phyloP scores from a whole-genome alignment of 35 echinoderm and acorn worm species.

The Ptychodera flava region DNA sequence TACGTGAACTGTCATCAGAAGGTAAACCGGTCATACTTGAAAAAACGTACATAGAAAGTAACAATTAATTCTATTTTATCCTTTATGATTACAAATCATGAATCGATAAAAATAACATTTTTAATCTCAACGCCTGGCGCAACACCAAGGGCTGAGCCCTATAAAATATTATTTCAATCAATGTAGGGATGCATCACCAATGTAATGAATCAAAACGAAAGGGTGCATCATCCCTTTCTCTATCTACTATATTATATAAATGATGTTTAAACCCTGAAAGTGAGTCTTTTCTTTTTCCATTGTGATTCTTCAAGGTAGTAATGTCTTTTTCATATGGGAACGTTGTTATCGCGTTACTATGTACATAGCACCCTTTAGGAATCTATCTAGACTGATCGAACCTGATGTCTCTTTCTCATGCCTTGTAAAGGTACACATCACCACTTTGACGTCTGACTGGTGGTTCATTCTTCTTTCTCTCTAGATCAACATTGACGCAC shows the following conservation, averaged over 20 bases:
- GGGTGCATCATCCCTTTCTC: neutral
- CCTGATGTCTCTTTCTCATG: constrained; percentile 17
- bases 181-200: neutral
- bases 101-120: no score
- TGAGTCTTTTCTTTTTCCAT: neutral
- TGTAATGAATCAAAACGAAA: neutral
- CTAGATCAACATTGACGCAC: no score
- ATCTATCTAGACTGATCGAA: constrained; percentile 21
- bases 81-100: no score
- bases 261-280: neutral
- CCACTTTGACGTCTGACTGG: neutral
- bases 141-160: no score
- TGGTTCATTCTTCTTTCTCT: no score
- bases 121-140: no score
- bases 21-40: no score
- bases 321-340: neutral
- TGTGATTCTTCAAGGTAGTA: neutral
- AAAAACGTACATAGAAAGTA: no score
- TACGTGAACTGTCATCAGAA: no score
- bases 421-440: constrained; percentile 5
- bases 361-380: constrained; percentile 5
- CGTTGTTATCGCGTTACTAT: neutral
- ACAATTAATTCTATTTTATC: no score
- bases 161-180: no score
- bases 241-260: neutral